These are phyloP conservation scores for Myrmecophaga tridactyla DNA, from an alignment of 2,113 vertebrate species.

Conservation along the genomic window DNA sequence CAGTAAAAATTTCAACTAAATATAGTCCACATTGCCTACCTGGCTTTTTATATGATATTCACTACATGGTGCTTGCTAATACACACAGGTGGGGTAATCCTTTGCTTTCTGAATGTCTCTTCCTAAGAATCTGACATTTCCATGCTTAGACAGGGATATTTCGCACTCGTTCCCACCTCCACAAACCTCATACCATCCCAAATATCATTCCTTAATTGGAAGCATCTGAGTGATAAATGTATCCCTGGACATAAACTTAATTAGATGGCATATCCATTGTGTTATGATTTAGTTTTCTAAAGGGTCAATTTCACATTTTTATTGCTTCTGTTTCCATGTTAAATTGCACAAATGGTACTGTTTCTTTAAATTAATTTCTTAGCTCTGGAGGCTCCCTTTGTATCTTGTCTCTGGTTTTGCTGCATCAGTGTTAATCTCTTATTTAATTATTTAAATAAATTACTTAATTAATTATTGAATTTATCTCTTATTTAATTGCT, in stretches of 20 bases:
- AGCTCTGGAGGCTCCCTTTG: not conserved
- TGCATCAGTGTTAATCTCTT: not conserved
- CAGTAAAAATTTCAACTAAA: not conserved
- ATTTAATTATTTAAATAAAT: not conserved
- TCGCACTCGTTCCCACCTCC: not conserved
- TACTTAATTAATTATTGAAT: not conserved
- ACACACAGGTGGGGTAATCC: not conserved
- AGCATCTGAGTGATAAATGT: not conserved
- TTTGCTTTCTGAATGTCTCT: not conserved
- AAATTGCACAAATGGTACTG: not conserved
- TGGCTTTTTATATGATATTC: not conserved
- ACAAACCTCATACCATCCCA: not conserved
- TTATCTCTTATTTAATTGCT: not conserved
- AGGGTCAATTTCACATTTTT: not conserved
- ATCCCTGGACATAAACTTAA: not conserved
- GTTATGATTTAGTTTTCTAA: not conserved
- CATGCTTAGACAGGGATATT: not conserved
- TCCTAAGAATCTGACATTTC: not conserved
- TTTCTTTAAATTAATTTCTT: not conserved
- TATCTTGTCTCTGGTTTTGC: not conserved
- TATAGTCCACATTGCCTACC: not conserved
- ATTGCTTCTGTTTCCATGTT: not conserved
- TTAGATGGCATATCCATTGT: not conserved
- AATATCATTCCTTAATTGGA: not conserved
- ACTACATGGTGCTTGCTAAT: not conserved